phyloP scores from a whole-genome alignment of 2,888 invertebrate species.

The Amblyteles armatorius region DNA sequence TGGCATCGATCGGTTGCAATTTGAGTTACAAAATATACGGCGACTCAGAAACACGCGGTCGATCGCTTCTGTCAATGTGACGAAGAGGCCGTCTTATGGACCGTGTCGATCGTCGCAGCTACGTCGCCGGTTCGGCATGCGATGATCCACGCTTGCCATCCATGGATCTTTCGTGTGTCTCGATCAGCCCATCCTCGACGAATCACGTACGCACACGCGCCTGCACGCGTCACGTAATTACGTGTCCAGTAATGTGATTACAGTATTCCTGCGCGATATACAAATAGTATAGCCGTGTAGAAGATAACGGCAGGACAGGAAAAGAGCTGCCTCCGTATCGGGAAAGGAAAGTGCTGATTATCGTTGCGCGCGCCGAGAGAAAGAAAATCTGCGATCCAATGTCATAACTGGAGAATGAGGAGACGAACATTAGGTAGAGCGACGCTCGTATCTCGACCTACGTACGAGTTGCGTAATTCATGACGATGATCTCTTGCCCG shows the following conservation, averaged over 20 bases:
- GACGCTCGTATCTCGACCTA: slow-evolving; percentile 56
- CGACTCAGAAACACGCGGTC: background rate
- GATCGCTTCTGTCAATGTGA: background rate
- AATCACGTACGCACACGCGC: slow-evolving; percentile 64
- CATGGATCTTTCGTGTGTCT: slow-evolving; percentile 20
- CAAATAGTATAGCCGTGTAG: slow-evolving; percentile 18
- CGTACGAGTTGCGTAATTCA: slow-evolving; percentile 63
- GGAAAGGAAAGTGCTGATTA: slow-evolving; percentile 62
- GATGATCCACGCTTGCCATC: slow-evolving; percentile 2
- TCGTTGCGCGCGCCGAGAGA: slow-evolving; percentile 31
- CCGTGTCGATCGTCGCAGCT: slow-evolving; percentile 12
- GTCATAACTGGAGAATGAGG: slow-evolving; percentile 61
- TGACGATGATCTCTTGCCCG: slow-evolving; percentile 33
- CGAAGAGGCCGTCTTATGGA: background rate
- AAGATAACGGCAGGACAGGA: slow-evolving; percentile 35
- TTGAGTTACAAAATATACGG: slow-evolving; percentile 12
- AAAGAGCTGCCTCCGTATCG: slow-evolving; percentile 55
- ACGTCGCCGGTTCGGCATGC: slow-evolving; percentile 15
- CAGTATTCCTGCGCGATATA: slow-evolving; percentile 17
- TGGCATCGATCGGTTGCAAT: background rate
- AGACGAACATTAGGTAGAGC: slow-evolving; percentile 48
- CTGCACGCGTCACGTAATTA: slow-evolving; percentile 68
- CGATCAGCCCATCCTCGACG: slow-evolving; percentile 47
- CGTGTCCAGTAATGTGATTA: slow-evolving; percentile 54
- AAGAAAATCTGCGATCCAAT: slow-evolving; percentile 49